phyloP scores from a whole-genome alignment of 2,797 vertebrate species.

The Xenopus petersii region DNA sequence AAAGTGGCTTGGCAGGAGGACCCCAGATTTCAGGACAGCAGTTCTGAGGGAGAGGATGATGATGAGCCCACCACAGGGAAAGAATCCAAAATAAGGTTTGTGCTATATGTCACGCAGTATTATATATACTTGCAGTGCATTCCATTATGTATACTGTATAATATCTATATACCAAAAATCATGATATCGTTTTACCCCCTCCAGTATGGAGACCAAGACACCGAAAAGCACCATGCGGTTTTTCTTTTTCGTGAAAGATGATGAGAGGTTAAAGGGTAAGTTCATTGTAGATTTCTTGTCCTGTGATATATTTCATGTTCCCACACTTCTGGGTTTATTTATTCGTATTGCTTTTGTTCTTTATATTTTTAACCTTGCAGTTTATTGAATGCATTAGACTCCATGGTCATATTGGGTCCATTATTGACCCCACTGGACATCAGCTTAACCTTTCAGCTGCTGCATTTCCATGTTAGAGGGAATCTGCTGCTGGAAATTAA shows the following conservation, averaged over 20 bases:
- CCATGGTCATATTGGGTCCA: too few relatives aligned
- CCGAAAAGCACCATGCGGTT: constrained; percentile 55
- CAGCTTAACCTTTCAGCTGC: too few relatives aligned
- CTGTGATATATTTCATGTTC: too few relatives aligned
- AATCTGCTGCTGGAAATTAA: too few relatives aligned
- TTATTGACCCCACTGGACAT: too few relatives aligned
- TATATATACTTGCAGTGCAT: not conserved
- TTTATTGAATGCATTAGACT: too few relatives aligned
- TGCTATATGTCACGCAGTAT: not conserved
- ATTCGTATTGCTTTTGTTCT: too few relatives aligned
- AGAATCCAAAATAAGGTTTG: constrained; percentile 50
- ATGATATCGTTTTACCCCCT: constrained; percentile 9
- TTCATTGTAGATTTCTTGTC: not conserved
- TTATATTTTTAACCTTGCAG: too few relatives aligned
- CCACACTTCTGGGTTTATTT: too few relatives aligned
- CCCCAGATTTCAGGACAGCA: constrained; percentile 83
- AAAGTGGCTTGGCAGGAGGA: constrained; percentile 79
- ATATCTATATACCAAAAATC: not conserved
- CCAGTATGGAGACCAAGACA: constrained; percentile 60
- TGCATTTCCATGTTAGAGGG: too few relatives aligned
- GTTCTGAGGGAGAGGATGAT: constrained; percentile 78
- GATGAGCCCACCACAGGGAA: constrained; percentile 54
- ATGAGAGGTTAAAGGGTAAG: constrained; percentile 78
- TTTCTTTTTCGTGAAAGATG: constrained; percentile 82
- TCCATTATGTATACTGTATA: not conserved